Base-by-base conservation (phyloP, 2,113 vertebrate species). In the Lipophrys pholis region DNA sequence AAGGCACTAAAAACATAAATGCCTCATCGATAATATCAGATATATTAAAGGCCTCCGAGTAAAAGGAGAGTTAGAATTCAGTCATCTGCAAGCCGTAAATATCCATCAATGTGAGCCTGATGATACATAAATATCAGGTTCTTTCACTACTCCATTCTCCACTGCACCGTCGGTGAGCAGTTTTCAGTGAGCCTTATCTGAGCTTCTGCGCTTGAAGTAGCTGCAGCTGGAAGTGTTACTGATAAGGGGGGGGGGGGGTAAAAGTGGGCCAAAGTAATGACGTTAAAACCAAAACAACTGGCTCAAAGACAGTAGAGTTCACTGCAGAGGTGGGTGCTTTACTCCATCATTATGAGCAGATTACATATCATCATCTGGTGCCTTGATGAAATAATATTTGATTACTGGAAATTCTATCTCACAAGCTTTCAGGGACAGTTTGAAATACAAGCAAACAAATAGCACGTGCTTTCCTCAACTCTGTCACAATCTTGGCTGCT, bases 341-440 rank as follows among this genome's bases (percentile, higher is more conserved):
- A 30, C 21, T 30, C 21, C 21, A 30, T 30, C 21, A 30, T 30
- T 30, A 30, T 4, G 4, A 30, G 21, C 21, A 30, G 21, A 30
- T 30, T 36, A 17, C 35, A 53, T 11, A 58, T 30, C 9, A 11
- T 45, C 8, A 17, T 52, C 40, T 5, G 8, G 11, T 15, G 7
- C 9, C 0, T 15, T 50, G 46, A 55, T 30, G 39, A 64, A 53
- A 64, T 17, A 15, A 48, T 53, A 36, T 64, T 54, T 45, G 54
- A 51, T 69, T 39, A 5, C 8, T 40, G 11, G 21, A 43, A 59
- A 69, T 17, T 39, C 41, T 21, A 30, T 5, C 54, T 49, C 12
- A 17, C 38, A 42, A 52, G 15, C 0, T 42, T 9, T 30, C 21
- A 30, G 15, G 51, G 46, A 12, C 39, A 38, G 12, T 45, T 46